Conservation (phyloP, 2,797 vertebrate genomes). For the Babyrousa celebensis region DNA sequence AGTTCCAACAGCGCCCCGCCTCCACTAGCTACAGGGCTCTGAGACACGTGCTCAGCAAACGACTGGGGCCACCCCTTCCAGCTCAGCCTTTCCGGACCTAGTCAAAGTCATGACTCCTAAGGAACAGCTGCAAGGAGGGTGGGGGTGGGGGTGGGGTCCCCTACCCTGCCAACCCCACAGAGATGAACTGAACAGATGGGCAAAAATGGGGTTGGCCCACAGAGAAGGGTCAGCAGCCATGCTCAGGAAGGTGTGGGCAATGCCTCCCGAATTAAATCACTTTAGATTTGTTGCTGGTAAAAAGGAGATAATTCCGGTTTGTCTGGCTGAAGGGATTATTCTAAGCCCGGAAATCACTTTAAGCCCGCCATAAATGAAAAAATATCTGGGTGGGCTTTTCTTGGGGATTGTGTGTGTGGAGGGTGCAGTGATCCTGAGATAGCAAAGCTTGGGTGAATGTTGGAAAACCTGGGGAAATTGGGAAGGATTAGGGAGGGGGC, state of each 20-base stretch:
- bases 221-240: background rate
- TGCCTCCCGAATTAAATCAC: background rate
- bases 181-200: constrained; percentile 38
- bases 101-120: constrained; percentile 64
- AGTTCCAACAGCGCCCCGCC: background rate
- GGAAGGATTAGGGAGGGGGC: background rate
- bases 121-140: background rate
- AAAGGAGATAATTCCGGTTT: background rate
- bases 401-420: background rate
- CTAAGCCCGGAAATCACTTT: constrained; percentile 9
- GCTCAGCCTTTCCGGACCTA: constrained; percentile 42
- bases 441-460: background rate
- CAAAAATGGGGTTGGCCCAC: background rate
- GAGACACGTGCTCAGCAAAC: background rate
- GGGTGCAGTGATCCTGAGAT: background rate
- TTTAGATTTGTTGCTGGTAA: constrained; percentile 22
- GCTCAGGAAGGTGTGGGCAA: background rate
- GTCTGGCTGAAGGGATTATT: constrained; percentile 34
- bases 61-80: constrained; percentile 16
- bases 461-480: background rate
- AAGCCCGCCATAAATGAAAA: background rate
- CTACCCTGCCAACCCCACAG: background rate
- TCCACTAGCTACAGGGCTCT: background rate
- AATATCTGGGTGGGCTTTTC: constrained; percentile 27
- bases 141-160: too few species aligned